Evolutionary conservation across 2,888 invertebrate genomes (phyloP).

Genomic region (Exocentrus adspersus): DNA sequence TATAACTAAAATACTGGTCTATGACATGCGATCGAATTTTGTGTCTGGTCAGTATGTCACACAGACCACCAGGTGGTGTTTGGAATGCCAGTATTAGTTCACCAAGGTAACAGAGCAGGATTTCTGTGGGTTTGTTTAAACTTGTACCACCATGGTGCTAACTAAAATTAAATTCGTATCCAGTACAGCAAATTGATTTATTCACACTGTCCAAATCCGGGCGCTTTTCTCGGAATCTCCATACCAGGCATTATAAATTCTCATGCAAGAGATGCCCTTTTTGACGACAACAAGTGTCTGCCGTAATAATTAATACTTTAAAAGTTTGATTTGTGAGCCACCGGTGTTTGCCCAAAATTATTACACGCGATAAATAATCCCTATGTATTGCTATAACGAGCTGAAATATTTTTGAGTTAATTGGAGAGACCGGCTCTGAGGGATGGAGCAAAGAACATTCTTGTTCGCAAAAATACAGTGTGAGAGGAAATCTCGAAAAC

Average conservation of each 20-base stretch:
- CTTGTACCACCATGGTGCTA: no score
- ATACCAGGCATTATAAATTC: background rate
- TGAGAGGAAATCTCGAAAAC: no score
- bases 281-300: background rate
- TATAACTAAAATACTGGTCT: background rate
- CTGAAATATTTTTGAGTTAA: background rate
- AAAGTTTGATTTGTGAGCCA: conserved; percentile 3
- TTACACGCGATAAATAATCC: background rate
- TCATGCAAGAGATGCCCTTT: background rate
- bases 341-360: conserved; percentile 2
- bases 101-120: no score
- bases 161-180: background rate
- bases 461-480: no score
- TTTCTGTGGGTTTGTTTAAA: no score
- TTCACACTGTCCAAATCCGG: background rate
- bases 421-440: background rate
- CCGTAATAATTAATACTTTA: conserved; percentile 3
- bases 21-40: background rate
- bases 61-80: no score
- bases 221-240: background rate
- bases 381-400: background rate
- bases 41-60: conserved; percentile 5
- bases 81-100: no score
- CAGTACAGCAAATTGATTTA: background rate
- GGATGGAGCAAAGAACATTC: no score